Evolutionary conservation across 2,113 vertebrate genomes (phyloP).

Genomic region (Bubo bubo): DNA sequence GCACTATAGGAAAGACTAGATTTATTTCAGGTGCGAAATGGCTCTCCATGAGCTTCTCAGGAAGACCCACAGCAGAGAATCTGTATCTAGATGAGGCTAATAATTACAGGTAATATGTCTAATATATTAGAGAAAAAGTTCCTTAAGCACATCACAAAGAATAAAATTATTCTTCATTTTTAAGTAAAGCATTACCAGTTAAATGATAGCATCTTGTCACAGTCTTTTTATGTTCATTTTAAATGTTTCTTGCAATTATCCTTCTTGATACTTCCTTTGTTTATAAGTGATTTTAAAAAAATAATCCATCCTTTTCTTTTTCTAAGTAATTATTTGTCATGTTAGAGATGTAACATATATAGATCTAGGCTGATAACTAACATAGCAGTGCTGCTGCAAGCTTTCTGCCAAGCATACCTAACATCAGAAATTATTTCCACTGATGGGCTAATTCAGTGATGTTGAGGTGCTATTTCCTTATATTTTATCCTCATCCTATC

Average conservation of each 20-base stretch:
- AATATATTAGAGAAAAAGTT: background rate
- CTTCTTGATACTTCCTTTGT: background rate
- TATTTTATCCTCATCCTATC: background rate
- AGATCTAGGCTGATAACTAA: slow-evolving; percentile 13
- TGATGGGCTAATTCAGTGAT: background rate
- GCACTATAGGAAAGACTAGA: background rate
- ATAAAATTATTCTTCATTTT: background rate
- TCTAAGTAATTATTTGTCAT: slow-evolving; percentile 23
- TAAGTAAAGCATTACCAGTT: background rate
- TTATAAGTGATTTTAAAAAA: background rate
- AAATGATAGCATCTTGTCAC: slow-evolving; percentile 1
- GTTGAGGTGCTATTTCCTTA: background rate
- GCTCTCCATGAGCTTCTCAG: background rate
- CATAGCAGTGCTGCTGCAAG: background rate
- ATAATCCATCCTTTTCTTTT: background rate
- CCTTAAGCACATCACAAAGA: background rate
- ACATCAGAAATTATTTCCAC: slow-evolving; percentile 32
- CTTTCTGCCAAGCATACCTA: background rate
- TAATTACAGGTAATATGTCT: background rate
- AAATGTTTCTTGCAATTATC: slow-evolving; percentile 36
- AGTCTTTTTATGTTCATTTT: background rate
- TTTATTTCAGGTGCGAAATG: background rate
- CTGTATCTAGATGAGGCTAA: background rate
- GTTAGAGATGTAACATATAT: background rate
- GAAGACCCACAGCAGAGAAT: background rate